Percentiles rank a stretch among this genome's conserved stretches.
Conservation (phyloP, 1,140 invertebrate species). For the Rhopalosiphum padi region DNA sequence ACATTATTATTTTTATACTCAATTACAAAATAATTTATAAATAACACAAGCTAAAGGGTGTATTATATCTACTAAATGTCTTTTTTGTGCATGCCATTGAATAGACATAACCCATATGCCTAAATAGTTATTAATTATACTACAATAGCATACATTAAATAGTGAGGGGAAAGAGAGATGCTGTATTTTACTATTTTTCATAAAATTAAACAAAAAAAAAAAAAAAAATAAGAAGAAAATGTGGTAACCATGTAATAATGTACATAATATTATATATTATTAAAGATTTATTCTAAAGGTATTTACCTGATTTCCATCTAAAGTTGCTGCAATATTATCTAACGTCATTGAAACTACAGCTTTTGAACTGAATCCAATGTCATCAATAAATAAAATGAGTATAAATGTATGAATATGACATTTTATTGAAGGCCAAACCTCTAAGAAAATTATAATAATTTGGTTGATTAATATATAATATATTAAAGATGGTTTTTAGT, state of each 20-base stretch:
- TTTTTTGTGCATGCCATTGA: too few relatives aligned
- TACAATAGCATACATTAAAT: too few relatives aligned
- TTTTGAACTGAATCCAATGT: slow-evolving; percentile 61
- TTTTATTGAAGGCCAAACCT: slow-evolving; percentile 50
- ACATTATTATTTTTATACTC: too few relatives aligned
- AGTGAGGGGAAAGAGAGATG: too few relatives aligned
- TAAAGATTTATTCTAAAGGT: not conserved
- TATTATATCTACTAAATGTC: too few relatives aligned
- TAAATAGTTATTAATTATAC: too few relatives aligned
- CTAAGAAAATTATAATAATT: slow-evolving; percentile 25
- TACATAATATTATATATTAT: not conserved
- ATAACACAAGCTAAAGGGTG: too few relatives aligned
- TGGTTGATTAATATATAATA: not conserved
- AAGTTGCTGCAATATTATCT: slow-evolving; percentile 63
- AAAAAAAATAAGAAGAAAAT: too few relatives aligned
- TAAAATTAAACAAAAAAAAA: not conserved
- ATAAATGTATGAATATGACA: slow-evolving; percentile 54
- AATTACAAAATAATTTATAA: too few relatives aligned
- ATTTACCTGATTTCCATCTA: slow-evolving; percentile 40
- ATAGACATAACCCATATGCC: not conserved
- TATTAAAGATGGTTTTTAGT: not conserved
- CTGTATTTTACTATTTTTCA: not conserved
- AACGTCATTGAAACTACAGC: slow-evolving; percentile 63
- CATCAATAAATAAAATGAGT: slow-evolving; percentile 55
- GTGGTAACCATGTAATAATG: not conserved